These are phyloP conservation scores for Odiellus spinosus DNA, from an alignment of 2,888 invertebrate genomes.

Conservation along the genomic window DNA sequence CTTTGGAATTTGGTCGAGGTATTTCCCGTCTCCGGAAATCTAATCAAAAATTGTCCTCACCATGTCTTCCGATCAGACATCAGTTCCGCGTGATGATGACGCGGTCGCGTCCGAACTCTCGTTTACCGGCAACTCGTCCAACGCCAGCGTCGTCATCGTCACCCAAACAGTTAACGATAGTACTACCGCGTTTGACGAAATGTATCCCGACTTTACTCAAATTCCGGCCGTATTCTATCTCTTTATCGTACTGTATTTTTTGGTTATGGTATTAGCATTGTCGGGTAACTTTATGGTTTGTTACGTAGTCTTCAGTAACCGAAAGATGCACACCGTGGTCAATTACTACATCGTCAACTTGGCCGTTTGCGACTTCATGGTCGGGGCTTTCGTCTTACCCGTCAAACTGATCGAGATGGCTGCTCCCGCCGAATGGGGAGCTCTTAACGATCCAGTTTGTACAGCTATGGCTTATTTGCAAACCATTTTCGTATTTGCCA, in stretches of 20 bases:
- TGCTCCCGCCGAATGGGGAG: slow-evolving; percentile 29
- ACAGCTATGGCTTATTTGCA: slow-evolving; percentile 29
- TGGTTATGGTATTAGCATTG: slow-evolving; percentile 27
- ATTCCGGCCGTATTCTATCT: slow-evolving; percentile 23
- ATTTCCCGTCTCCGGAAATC: too few species aligned
- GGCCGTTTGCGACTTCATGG: slow-evolving; percentile 32
- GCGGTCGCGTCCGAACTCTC: too few species aligned
- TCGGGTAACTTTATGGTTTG: slow-evolving; percentile 32
- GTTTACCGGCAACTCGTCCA: too few species aligned
- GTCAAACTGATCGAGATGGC: slow-evolving; percentile 33
- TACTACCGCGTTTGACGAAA: too few species aligned
- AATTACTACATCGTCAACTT: slow-evolving; percentile 35
- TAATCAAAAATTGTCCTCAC: too few species aligned
- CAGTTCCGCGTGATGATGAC: too few species aligned
- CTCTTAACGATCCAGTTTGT: slow-evolving; percentile 30
- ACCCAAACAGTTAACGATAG: too few species aligned
- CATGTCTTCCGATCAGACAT: too few species aligned
- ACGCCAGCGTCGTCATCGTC: too few species aligned
- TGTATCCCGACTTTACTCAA: slow-evolving; percentile 27
- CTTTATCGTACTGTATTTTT: slow-evolving; percentile 27
- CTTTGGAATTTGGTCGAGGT: too few species aligned
- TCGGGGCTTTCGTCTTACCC: slow-evolving; percentile 32
- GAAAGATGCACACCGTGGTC: slow-evolving; percentile 34
- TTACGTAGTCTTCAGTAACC: slow-evolving; percentile 31
- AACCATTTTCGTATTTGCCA: slow-evolving; percentile 34